Base-by-base conservation (phyloP, 2,113 vertebrate genomes). In the Nannospalax galili region DNA sequence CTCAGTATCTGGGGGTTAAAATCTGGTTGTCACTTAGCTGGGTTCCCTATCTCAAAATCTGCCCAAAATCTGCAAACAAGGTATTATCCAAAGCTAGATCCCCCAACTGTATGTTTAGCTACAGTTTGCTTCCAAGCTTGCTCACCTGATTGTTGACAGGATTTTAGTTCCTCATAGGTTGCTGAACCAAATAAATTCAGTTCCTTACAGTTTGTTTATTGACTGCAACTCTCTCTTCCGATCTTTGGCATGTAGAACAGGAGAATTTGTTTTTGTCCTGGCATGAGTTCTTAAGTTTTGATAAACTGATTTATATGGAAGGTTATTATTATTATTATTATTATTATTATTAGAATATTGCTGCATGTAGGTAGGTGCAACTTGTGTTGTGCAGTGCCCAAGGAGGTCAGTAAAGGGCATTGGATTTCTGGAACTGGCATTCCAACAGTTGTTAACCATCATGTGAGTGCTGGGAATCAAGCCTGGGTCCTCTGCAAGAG, bases 241-340 rank as follows among this genome's bases (percentile, higher is more conserved):
- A 35, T 75, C 65, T 30, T 70, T 74, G 88, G 48, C 48, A 17
- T 26, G 42, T 2, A 84, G 65, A 60, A 8, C 24, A 37, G 62
- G 52, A 87, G 65, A 91, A 91, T 64, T 84, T 28, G 58, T 9
- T 80, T 84, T 58, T 94, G 35, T 74, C 28, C 81, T 52, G 20
- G 56, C 6, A 11, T 78, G 28, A 19, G 28, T 65, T 77, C 45
- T 92, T 94, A 37, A 90, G 42, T 45, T 88, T 64, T 79, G 58
- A 93, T 42, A 69, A 93, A 56, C 22, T 62, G 58, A 74, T 84
- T 82, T 70, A 86, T 88, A 72, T 72, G 62, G 42, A 94, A n/a
- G n/a, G n/a, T n/a, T n/a, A n/a, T n/a, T n/a, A n/a, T n/a, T n/a
- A n/a, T n/a, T n/a, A n/a, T n/a, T n/a, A n/a, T n/a, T n/a, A n/a